Evolutionary conservation across 2,888 invertebrate genomes (phyloP).

Genomic region (Polymixis lichenea): DNA sequence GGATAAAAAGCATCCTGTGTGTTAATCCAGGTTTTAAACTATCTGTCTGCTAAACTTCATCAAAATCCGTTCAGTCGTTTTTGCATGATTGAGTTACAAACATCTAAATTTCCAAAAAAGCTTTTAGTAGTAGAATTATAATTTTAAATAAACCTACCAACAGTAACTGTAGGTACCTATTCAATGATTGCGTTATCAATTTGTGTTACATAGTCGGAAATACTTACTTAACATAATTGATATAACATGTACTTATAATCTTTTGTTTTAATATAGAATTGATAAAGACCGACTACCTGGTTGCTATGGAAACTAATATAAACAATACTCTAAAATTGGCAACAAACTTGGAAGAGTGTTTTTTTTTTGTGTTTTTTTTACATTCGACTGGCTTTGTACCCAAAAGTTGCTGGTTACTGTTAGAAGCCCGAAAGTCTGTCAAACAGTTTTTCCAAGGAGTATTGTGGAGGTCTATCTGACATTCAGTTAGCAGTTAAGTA

Average conservation of each 20-base stretch:
- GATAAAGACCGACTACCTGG: background rate
- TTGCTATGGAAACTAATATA: slow-evolving; percentile 20
- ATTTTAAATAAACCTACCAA: background rate
- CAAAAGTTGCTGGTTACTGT: background rate
- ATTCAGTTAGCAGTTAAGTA: too few species aligned
- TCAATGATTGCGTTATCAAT: background rate
- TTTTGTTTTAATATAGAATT: background rate
- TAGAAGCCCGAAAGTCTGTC: too few species aligned
- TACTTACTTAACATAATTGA: background rate
- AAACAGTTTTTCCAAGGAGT: too few species aligned
- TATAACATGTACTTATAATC: slow-evolving; percentile 1
- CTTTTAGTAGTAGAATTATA: background rate
- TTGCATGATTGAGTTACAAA: too few species aligned
- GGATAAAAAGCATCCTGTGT: too few species aligned
- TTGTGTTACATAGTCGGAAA: background rate
- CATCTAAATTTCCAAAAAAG: too few species aligned
- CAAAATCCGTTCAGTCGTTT: too few species aligned
- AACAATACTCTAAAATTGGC: slow-evolving; percentile 7
- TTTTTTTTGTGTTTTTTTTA: too few species aligned
- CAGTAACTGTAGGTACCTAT: background rate
- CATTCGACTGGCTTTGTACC: too few species aligned
- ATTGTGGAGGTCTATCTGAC: too few species aligned
- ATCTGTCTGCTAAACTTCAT: too few species aligned
- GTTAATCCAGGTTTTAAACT: too few species aligned
- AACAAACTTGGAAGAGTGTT: background rate